Evolutionary conservation across 1,140 invertebrate genomes (phyloP), one percentile per base, ranked within the genome.

Genomic region (Galleria mellonella): DNA sequence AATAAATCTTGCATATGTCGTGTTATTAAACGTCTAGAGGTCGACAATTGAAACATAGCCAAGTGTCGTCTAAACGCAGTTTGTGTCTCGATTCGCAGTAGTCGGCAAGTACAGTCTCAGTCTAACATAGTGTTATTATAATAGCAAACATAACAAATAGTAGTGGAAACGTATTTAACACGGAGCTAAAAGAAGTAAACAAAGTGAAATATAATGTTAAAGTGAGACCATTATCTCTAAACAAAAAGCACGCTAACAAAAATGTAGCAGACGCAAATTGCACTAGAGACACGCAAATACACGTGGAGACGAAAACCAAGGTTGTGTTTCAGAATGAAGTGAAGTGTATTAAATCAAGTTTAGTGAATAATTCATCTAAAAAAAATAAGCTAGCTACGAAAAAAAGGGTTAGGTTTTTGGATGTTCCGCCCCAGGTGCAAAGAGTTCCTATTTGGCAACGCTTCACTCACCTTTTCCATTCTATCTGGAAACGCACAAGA

Each of bases 401-500:
- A 68, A 81, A 81, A 67, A 72, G 60, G 59, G 76, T 81, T 48
- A 63, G 67, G 55, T 81, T 78, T 51, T 62, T 59, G 44, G 70
- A 72, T 50, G 39, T 41, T 28, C 46, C 49, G 41, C 38, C 31
- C 9, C 49, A 54, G 43, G 48, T 23, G 17, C 17, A 55, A 47
- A 55, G 54, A 51, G 49, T 56, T 41, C 47, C 72, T n/a, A 43
- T 77, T 32, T 62, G 54, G 46, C 53, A 73, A 48, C 66, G 74
- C 29, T 64, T 76, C 49, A 56, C 62, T 27, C 56, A 50, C 37
- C 64, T 77, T 62, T 67, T 73, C 48, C 47, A 53, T 66, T 65
- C 68, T 35, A 50, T 83, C 33, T 77, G 68, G 72, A 63, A 53
- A 23, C 61, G 56, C 43, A 62, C 72, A 33, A 60, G 56, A 27